Percentiles rank a stretch among this genome's conserved stretches.
These are phyloP conservation scores for Abrostola tripartita DNA, from an alignment of 2,888 invertebrate species.

Conservation along the genomic window DNA sequence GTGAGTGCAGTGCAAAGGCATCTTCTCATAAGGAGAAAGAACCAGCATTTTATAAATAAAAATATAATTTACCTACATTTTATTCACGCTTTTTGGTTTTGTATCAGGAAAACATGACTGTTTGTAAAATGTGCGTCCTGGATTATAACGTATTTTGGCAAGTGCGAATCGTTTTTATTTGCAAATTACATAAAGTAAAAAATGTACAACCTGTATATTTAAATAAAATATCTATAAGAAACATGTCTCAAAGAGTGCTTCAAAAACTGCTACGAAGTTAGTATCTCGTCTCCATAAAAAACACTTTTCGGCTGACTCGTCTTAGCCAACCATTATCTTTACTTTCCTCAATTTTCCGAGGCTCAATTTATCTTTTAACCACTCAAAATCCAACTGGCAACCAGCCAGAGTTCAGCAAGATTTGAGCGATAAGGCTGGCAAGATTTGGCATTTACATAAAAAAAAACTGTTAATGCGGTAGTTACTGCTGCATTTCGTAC, in stretches of 20 bases:
- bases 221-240: too few relatives aligned
- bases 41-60: too few relatives aligned
- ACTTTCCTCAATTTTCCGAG: slow-evolving; percentile 60
- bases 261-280: slow-evolving; percentile 36
- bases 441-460: slow-evolving; percentile 67
- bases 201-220: too few relatives aligned
- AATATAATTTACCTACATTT: too few relatives aligned
- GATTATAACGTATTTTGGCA: too few relatives aligned
- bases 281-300: slow-evolving; percentile 48
- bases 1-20: too few relatives aligned
- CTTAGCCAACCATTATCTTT: slow-evolving; percentile 50
- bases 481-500: slow-evolving; percentile 50
- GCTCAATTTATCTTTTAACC: slow-evolving; percentile 64
- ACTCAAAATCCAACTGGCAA: slow-evolving; percentile 68
- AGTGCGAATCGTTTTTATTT: too few relatives aligned
- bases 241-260: slow-evolving; percentile 20
- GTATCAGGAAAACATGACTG: too few relatives aligned
- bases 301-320: slow-evolving; percentile 53
- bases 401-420: slow-evolving; percentile 66
- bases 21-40: too few relatives aligned
- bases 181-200: too few relatives aligned
- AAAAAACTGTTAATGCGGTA: slow-evolving; percentile 58
- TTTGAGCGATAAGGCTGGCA: slow-evolving; percentile 65
- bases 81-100: too few relatives aligned
- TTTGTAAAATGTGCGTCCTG: too few relatives aligned